Evolutionary conservation across 2,113 vertebrate genomes (phyloP).

Genomic region (Menidia beryllina): DNA sequence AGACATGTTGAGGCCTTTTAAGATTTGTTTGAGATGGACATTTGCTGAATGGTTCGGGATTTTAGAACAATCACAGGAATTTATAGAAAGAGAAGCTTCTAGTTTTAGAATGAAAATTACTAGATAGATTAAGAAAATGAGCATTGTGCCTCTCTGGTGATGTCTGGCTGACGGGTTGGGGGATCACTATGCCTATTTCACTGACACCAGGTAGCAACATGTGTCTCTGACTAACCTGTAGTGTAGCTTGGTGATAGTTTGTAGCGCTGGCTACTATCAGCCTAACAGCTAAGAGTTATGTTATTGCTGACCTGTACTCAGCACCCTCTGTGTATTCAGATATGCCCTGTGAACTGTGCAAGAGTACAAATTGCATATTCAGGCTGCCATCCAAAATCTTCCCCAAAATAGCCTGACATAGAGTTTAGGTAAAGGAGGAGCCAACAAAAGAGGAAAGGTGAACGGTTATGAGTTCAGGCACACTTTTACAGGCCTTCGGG

Average conservation of each 20-base stretch:
- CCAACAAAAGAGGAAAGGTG: slow-evolving; percentile 41
- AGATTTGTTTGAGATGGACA: neutral
- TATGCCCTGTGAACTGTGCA: slow-evolving; percentile 61
- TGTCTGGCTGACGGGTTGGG: slow-evolving; percentile 3
- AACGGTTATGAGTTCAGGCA: slow-evolving; percentile 70
- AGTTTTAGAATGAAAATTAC: too few relatives aligned
- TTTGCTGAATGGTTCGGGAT: neutral
- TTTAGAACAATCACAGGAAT: neutral
- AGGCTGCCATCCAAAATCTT: slow-evolving; percentile 42
- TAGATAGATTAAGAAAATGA: too few relatives aligned
- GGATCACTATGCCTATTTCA: slow-evolving; percentile 6
- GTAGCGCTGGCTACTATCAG: slow-evolving; percentile 39
- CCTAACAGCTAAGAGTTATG: slow-evolving; percentile 57
- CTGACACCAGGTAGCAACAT: slow-evolving; percentile 26
- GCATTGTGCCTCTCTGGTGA: slow-evolving; percentile 27
- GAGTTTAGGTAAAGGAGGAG: slow-evolving; percentile 36
- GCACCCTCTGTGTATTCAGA: slow-evolving; percentile 63
- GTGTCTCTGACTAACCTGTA: slow-evolving; percentile 25
- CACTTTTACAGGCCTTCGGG: slow-evolving; percentile 61
- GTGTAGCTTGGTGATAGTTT: slow-evolving; percentile 23
- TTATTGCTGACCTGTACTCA: slow-evolving; percentile 53
- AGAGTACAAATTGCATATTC: slow-evolving; percentile 51
- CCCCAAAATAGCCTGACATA: slow-evolving; percentile 60
- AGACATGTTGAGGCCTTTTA: slow-evolving; percentile 33
- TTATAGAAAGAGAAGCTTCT: too few relatives aligned